Percentiles rank a stretch among this genome's conserved stretches.
These are phyloP conservation scores for Cettia cetti DNA, from an alignment of 2,113 vertebrate species.

Conservation along the genomic window DNA sequence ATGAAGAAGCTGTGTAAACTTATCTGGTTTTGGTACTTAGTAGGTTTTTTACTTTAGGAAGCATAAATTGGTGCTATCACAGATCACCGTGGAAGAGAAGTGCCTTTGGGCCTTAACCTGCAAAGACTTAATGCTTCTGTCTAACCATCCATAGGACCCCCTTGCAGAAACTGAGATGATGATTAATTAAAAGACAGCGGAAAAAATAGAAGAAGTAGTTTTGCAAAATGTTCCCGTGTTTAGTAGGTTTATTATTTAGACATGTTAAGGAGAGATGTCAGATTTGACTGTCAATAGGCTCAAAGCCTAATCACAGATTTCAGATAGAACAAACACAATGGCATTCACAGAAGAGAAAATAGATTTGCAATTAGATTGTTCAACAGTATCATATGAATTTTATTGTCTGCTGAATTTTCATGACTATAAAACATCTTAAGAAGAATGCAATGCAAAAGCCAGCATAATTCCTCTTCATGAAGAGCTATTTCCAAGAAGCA, in stretches of 20 bases:
- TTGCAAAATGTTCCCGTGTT: background rate
- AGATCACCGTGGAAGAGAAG: background rate
- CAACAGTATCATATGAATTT: background rate
- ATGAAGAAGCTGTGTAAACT: background rate
- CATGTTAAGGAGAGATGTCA: background rate
- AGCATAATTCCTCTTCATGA: background rate
- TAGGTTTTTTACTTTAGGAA: background rate
- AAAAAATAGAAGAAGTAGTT: background rate
- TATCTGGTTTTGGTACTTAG: background rate
- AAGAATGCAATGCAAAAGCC: background rate
- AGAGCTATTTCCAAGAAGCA: background rate
- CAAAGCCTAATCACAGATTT: background rate
- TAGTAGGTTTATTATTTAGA: background rate
- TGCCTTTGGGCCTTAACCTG: background rate
- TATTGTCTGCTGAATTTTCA: background rate
- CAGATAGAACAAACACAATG: background rate
- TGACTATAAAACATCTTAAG: background rate
- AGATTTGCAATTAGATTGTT: background rate
- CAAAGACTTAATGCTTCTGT: background rate
- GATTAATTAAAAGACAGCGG: background rate
- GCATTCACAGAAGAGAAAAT: background rate
- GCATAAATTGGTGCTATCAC: background rate
- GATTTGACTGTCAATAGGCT: background rate
- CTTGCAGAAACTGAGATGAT: background rate
- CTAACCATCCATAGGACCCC: background rate